Evolutionary conservation across 1,140 invertebrate species (phyloP), one percentile per base, ranked within the genome.

Genomic region (Steinernema khuongi): DNA sequence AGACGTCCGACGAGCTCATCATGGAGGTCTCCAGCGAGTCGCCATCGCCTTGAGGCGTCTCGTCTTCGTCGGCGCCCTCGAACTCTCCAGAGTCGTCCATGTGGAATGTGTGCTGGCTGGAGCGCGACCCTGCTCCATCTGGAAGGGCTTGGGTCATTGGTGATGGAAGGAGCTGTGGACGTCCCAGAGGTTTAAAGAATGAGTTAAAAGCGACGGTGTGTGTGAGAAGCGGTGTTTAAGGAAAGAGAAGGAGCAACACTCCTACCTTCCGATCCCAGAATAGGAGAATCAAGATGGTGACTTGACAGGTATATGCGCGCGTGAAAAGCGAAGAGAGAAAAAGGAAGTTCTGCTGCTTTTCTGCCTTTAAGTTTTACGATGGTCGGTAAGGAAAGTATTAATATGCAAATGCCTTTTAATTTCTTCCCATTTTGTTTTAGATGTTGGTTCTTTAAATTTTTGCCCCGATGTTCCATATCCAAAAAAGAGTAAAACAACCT

Each of bases 31-130:
- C 71, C 1, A 72, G 44, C 33, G 30, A 66, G 19, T 66, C 30
- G 1, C 33, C 31, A 66, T 66, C 29, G 7, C 41, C 50, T 28
- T 74, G 68, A 26, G 67, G 68, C 11, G 72, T 60, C 43, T 74
- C 72, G 32, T 70, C 72, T 30, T 74, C 70, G 31, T 74, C 70
- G 31, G 36, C 70, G 72, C 30, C 71, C 33, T 74, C 72, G 31
- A 74, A 43, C 43, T 74, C 72, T 18, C 33, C 32, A 0, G 74
- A 73, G 26, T 76, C 75, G 17, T 77, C 75, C 75, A 76, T 76
- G n/a, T 26, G 26, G 75, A 60, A 76, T 18, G 75, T 67, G n/a
- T 41, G 67, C 17, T 77, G 41, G 17, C 70, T 74, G 1, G 28
- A 18, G 17, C 71, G 75, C 4, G 75, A 77, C 2, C 29, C 19